Conservation (phyloP, 2,888 invertebrate species). For the Tiliacea aurago region DNA sequence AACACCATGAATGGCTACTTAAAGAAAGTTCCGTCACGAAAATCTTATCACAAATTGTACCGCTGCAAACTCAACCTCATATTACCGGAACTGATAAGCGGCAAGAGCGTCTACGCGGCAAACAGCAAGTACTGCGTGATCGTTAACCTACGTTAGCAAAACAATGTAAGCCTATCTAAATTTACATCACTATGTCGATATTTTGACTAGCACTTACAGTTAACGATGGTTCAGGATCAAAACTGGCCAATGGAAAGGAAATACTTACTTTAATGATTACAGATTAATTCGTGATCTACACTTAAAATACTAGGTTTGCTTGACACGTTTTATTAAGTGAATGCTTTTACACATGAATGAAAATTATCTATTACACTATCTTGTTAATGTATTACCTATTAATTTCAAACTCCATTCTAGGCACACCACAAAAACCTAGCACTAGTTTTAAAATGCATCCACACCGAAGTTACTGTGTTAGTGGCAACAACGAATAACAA, state of each 20-base stretch:
- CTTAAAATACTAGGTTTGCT: slow-evolving; percentile 34
- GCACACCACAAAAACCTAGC: slow-evolving; percentile 29
- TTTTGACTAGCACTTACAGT: slow-evolving; percentile 83
- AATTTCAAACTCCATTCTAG: slow-evolving; percentile 23
- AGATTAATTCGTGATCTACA: slow-evolving; percentile 41
- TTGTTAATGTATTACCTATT: slow-evolving; percentile 23
- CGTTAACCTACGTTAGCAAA: slow-evolving; percentile 71
- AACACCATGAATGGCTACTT: slow-evolving; percentile 8
- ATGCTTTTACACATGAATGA: slow-evolving; percentile 12
- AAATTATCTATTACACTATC: slow-evolving; percentile 1
- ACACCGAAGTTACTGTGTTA: no score
- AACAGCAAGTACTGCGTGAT: slow-evolving; percentile 51
- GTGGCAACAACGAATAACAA: no score
- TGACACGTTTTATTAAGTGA: slow-evolving; percentile 15
- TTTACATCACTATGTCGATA: slow-evolving; percentile 80
- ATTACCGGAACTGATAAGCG: slow-evolving; percentile 27
- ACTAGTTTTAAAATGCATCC: slow-evolving; percentile 10
- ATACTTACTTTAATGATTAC: slow-evolving; percentile 30
- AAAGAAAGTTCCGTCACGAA: slow-evolving; percentile 17
- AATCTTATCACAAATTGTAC: slow-evolving; percentile 40
- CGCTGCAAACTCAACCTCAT: slow-evolving; percentile 49
- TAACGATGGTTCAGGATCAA: slow-evolving; percentile 71
- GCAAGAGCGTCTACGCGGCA: slow-evolving; percentile 47
- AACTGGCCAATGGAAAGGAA: slow-evolving; percentile 57
- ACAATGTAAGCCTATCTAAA: slow-evolving; percentile 79